Conservation (phyloP, 2,888 invertebrate species). For the Autographa pulchrina region DNA sequence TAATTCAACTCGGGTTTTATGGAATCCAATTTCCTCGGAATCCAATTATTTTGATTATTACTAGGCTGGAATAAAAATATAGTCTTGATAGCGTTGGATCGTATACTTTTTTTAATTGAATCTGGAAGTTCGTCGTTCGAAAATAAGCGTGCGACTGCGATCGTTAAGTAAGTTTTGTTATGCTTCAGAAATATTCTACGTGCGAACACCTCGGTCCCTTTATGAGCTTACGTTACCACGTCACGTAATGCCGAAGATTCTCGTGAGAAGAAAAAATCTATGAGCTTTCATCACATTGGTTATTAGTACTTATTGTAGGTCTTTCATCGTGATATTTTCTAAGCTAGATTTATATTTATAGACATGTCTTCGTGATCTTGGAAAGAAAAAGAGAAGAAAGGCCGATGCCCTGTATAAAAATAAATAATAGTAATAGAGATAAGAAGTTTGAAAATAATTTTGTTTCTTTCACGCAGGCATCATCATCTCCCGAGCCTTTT, state of each 20-base stretch:
- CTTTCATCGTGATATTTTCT: slow-evolving; percentile 10
- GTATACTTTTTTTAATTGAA: slow-evolving; percentile 43
- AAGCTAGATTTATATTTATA: neutral
- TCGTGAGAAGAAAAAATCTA: slow-evolving; percentile 62
- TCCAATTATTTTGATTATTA: slow-evolving; percentile 32
- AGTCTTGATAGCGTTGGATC: slow-evolving; percentile 5
- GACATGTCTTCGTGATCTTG: neutral
- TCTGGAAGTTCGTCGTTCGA: slow-evolving; percentile 39
- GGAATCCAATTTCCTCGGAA: slow-evolving; percentile 24
- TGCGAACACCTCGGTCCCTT: slow-evolving; percentile 64
- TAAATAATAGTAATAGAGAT: too few species aligned
- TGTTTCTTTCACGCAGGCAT: too few species aligned
- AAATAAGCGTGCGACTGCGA: slow-evolving; percentile 34
- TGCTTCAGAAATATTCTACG: slow-evolving; percentile 60
- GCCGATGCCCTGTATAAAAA: too few species aligned
- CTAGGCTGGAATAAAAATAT: slow-evolving; percentile 24
- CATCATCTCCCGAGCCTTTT: too few species aligned
- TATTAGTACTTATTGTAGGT: slow-evolving; percentile 26
- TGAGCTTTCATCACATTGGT: slow-evolving; percentile 47
- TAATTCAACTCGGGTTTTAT: slow-evolving; percentile 28
- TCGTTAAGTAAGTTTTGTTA: slow-evolving; percentile 62
- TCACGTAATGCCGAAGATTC: slow-evolving; percentile 71
- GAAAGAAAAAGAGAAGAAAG: neutral
- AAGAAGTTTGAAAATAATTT: neutral
- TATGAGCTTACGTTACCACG: slow-evolving; percentile 72